Percentiles rank a stretch among this genome's conserved stretches.
Conservation (phyloP, 2,888 invertebrate genomes). For the Adineta ricciae region DNA sequence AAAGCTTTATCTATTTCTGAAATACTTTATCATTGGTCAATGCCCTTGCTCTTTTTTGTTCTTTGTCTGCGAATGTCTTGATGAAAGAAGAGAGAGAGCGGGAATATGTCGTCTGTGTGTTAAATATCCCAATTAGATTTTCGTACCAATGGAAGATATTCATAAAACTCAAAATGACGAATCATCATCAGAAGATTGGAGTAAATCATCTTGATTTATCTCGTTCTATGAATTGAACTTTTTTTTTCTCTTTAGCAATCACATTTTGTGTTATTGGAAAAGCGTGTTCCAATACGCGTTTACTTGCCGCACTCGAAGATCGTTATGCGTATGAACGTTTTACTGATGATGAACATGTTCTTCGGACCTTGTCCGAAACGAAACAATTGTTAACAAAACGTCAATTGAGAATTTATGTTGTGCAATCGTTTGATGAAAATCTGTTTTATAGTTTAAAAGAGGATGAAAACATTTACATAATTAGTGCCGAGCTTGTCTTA, state of each 20-base stretch:
- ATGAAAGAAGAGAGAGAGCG: background rate
- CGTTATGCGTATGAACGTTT: conserved; percentile 1
- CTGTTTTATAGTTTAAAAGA: background rate
- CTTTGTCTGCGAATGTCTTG: background rate
- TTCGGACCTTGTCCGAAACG: background rate
- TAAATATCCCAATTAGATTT: background rate
- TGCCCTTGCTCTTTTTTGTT: background rate
- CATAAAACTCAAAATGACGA: background rate
- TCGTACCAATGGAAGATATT: background rate
- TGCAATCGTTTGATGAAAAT: background rate
- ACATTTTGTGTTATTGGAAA: background rate
- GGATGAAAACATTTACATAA: conserved; percentile 15
- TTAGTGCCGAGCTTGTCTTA: background rate
- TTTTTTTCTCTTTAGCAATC: background rate
- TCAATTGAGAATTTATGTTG: background rate
- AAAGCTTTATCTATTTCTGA: too few species aligned
- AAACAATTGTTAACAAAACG: background rate
- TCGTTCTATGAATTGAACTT: too few species aligned
- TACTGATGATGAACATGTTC: background rate
- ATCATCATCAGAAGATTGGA: conserved; percentile 12
- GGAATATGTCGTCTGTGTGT: background rate
- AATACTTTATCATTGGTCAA: background rate
- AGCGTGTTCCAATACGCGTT: background rate
- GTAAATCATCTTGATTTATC: background rate
- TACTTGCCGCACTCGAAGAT: background rate